Base-by-base conservation (phyloP, 1,140 invertebrate genomes). In the Mylabris phalerata region DNA sequence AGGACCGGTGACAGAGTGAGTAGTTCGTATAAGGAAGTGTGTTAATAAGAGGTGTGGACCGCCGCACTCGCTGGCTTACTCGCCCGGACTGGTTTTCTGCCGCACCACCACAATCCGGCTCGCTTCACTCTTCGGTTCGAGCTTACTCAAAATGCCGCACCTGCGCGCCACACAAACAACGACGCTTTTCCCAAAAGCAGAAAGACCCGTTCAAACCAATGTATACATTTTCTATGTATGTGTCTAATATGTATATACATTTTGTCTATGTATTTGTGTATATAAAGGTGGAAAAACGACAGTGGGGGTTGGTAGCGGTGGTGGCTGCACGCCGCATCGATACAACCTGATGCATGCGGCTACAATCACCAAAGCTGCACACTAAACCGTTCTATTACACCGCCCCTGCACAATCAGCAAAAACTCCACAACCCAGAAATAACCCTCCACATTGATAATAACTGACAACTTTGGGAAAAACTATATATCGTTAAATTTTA, bases 61-160 rank as follows among this genome's bases (percentile, higher is more conserved):
- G 71, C 70, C 70, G 69, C 70, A 73, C 71, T 70, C 67, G 63
- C 49, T 66, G 70, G 70, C 69, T 68, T 66, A 69, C 67, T 66
- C 67, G 71, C 71, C 71, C 71, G 71, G 71, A 73, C 71, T 73
- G 69, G 50, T 32, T 32, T 32, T 32, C 32, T 57, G 60, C 52
- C 39, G 58, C 57, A 56, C 61, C 58, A 57, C 51, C 41, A n/a
- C 11, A 32, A 13, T 9, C 51, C 25, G 42, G 27, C 58, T 13
- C 4, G 43, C 9, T 32, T 7, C 19, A 19, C 32, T 32, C 32
- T 32, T 32, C 32, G 32, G 7, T 7, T 19, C 4, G 32, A 32
- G 32, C 32, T 32, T 32, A 32, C 32, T 32, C 19, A 19, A 32
- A 32, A 7, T 32, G 7, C 32, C 32, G 32, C 32, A 32, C 32